phyloP scores from a whole-genome alignment of 2,797 vertebrate genomes.

The Luscinia megarhynchos region DNA sequence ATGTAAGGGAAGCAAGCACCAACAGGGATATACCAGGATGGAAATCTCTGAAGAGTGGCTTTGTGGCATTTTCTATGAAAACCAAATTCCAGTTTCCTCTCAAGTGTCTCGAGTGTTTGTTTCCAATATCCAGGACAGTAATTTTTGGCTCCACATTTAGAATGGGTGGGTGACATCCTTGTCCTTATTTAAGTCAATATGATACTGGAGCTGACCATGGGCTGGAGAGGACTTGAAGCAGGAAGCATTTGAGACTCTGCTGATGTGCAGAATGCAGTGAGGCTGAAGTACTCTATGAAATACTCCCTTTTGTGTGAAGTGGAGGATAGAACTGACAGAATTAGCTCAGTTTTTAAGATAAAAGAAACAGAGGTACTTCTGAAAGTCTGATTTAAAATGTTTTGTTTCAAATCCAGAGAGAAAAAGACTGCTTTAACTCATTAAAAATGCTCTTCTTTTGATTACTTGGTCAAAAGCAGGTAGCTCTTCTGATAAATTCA shows the following conservation, averaged over 20 bases:
- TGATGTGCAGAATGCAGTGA: neutral
- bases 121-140: neutral
- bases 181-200: neutral
- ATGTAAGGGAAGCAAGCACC: neutral
- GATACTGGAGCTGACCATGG: neutral
- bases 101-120: neutral
- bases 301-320: constrained; percentile 1
- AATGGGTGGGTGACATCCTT: neutral
- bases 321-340: constrained; percentile 8
- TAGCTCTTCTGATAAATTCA: neutral
- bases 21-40: neutral
- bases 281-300: neutral
- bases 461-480: neutral
- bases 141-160: neutral
- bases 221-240: neutral
- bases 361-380: constrained; percentile 18
- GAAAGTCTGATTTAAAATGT: neutral
- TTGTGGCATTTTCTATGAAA: neutral
- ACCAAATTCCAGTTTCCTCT: neutral
- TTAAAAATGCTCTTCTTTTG: neutral
- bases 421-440: neutral
- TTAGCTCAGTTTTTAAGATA: constrained; percentile 35
- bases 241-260: constrained; percentile 14
- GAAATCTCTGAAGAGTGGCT: neutral
- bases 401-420: neutral